A percentile compares a stretch with the other conserved stretches of the same genome.
These are phyloP conservation scores for Podotricha telesiphe DNA, from an alignment of 2,888 invertebrate genomes.

Conservation along the genomic window DNA sequence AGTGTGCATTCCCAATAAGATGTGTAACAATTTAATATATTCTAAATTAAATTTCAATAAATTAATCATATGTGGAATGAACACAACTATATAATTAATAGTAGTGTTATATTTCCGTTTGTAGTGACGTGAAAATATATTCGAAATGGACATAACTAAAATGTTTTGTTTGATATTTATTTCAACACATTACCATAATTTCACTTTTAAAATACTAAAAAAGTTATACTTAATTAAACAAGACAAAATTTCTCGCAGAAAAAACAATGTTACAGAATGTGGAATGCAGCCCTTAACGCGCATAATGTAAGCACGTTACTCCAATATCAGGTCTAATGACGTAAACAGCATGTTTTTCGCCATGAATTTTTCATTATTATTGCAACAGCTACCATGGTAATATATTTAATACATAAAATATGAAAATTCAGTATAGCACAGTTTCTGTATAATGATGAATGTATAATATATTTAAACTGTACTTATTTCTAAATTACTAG, in stretches of 20 bases:
- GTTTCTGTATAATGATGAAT: not conserved
- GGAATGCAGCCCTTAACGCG: slow-evolving; percentile 15
- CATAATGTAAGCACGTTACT: slow-evolving; percentile 28
- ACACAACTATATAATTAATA: too few relatives aligned
- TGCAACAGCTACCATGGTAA: slow-evolving; percentile 24
- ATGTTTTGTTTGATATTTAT: too few relatives aligned
- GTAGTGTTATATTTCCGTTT: too few relatives aligned
- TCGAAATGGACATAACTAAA: too few relatives aligned
- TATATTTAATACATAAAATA: slow-evolving; percentile 21
- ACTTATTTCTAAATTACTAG: not conserved
- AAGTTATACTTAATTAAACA: not conserved
- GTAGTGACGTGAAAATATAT: too few relatives aligned
- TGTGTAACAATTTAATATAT: not conserved
- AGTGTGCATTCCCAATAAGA: not conserved
- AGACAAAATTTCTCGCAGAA: not conserved
- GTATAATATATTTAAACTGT: slow-evolving; percentile 2
- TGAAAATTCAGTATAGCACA: slow-evolving; percentile 14
- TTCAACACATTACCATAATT: too few relatives aligned
- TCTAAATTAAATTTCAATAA: not conserved
- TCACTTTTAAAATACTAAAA: too few relatives aligned
- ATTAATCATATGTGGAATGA: too few relatives aligned
- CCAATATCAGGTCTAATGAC: slow-evolving; percentile 36
- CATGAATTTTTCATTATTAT: slow-evolving; percentile 43
- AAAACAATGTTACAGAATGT: not conserved
- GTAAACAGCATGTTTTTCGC: slow-evolving; percentile 32